Percentiles rank a stretch among this genome's conserved stretches.
Evolutionary conservation across 2,113 vertebrate genomes (phyloP).

Genomic region (Vicugna pacos): DNA sequence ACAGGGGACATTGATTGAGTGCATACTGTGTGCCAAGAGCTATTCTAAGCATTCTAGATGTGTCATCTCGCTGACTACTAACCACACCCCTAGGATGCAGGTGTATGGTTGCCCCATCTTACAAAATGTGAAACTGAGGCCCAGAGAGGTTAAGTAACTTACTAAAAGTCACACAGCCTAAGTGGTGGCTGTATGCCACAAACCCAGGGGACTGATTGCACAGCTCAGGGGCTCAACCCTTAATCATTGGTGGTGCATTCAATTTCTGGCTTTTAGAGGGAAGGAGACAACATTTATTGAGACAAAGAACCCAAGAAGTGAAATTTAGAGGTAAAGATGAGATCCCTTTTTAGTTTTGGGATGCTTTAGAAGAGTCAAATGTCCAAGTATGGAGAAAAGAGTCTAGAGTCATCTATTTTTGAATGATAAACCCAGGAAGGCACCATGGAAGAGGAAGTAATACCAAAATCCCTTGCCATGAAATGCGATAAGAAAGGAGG

Average conservation of each 20-base stretch:
- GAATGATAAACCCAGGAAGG: neutral
- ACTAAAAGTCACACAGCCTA: neutral
- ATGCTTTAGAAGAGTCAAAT: neutral
- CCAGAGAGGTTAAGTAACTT: neutral
- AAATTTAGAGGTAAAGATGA: neutral
- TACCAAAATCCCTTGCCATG: neutral
- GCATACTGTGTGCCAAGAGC: neutral
- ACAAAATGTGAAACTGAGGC: neutral
- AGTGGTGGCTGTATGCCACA: too few relatives aligned
- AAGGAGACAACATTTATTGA: neutral
- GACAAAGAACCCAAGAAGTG: neutral
- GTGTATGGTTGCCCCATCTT: rapidly evolving
- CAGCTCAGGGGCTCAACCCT: neutral
- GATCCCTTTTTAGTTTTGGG: neutral
- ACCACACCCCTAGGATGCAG: neutral
- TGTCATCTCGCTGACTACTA: rapidly evolving
- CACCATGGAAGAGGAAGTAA: neutral
- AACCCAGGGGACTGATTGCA: neutral
- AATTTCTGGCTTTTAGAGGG: neutral
- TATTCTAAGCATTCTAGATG: rapidly evolving
- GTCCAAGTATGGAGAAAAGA: neutral
- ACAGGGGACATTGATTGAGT: rapidly evolving
- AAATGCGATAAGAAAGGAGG: neutral
- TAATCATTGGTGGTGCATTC: neutral
- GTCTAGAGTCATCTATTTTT: neutral